Base-by-base conservation (phyloP, 2,113 vertebrate species). In the Notothenia coriiceps region DNA sequence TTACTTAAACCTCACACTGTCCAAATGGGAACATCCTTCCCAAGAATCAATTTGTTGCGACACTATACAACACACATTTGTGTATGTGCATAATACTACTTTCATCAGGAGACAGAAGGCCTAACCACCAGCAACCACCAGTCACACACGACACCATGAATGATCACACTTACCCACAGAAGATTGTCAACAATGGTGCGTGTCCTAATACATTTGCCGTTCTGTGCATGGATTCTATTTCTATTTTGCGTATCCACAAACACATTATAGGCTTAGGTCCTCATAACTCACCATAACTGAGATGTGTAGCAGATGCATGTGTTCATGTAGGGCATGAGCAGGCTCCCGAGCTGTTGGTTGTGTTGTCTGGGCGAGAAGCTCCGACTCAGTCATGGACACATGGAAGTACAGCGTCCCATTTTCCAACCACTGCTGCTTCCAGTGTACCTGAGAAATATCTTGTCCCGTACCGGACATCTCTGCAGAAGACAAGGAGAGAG, bases 371-470 rank as follows among this genome's bases (percentile, higher is more conserved):
- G 95, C 93, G 47, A 96, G 95, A 82, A 97, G 96, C 86, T 98
- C 97, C 0, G 96, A 93, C 0, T 96, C 97, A 71, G 95, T 97
- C 94, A 97, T 93, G 73, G 97, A 99, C 50, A 99, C 97, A 0
- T 99, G 98, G 92, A 99, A 99, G 89, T 97, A 99, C 2, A 99
- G 89, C 0, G 98, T 99, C 67, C 98, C 98, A 0, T 99, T 99
- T 91, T 99, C 98, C 94, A 99, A 90, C 98, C 98, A 99, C 94
- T 99, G 98, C 93, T 99, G 98, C 86, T 97, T 97, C 98, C 98
- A 99, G 89, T 99, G 97, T 44, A 99, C 97, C 94, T 98, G 94
- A 0, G 97, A 98, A 73, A 99, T 97, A 74, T 99, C 98, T 4
- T 97, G 95, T 7, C 95, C 95, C 0, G 96, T 97, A 15, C 98